These are phyloP conservation scores for Cydia amplana DNA, from an alignment of 1,140 invertebrate species.

Conservation along the genomic window DNA sequence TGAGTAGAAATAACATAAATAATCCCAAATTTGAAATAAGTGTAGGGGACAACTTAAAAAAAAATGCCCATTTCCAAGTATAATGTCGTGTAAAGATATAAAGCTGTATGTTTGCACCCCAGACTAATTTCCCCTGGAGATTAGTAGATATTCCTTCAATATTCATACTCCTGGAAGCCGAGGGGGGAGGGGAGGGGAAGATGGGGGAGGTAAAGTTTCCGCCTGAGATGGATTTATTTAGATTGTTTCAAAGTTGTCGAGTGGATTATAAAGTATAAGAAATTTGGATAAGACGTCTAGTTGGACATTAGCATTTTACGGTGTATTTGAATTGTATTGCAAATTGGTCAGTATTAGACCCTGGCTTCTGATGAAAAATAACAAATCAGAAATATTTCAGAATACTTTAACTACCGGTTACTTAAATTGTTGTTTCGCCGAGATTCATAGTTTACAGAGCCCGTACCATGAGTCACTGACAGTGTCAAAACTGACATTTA, in stretches of 20 bases:
- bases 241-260: constrained; percentile 11
- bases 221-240: constrained; percentile 27
- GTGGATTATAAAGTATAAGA: constrained; percentile 18
- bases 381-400: no score
- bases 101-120: constrained; percentile 23
- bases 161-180: constrained; percentile 45
- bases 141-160: constrained; percentile 49
- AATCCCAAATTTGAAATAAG: no score
- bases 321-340: neutral
- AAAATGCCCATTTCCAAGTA: no score
- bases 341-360: no score
- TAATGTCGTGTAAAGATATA: neutral
- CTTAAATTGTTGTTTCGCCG: no score
- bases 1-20: neutral
- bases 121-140: constrained; percentile 39
- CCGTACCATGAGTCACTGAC: no score
- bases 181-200: neutral
- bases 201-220: neutral
- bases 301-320: neutral
- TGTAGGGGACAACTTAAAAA: no score
- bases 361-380: no score
- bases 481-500: no score
- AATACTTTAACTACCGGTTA: no score
- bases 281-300: neutral
- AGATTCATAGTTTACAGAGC: no score